phyloP scores from a whole-genome alignment of 1,140 invertebrate genomes.

The Tetraneura akinire region DNA sequence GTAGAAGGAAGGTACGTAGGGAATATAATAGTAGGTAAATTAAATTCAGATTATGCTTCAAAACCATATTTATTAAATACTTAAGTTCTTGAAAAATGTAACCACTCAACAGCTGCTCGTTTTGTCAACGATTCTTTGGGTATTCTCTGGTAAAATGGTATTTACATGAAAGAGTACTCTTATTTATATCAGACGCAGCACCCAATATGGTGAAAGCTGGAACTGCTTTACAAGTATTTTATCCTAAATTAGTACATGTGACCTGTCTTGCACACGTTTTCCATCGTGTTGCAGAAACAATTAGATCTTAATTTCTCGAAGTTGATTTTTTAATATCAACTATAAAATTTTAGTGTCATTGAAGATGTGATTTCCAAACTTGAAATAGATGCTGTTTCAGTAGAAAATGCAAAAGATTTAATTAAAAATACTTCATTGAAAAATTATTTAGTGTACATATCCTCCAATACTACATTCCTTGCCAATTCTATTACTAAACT shows the following conservation, averaged over 20 bases:
- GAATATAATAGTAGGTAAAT: constrained; percentile 22
- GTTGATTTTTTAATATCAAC: no score
- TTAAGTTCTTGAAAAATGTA: no score
- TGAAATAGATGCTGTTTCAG: not conserved
- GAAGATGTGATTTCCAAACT: not conserved
- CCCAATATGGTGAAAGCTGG: not conserved
- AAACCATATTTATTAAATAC: no score
- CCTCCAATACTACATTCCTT: not conserved
- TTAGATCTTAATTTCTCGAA: no score
- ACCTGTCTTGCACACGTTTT: no score
- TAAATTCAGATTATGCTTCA: not conserved
- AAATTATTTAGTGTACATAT: not conserved
- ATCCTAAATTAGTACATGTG: no score
- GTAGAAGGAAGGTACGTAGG: constrained; percentile 10
- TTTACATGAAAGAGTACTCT: constrained; percentile 11
- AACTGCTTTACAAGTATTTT: not conserved
- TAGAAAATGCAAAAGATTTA: not conserved
- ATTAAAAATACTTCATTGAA: not conserved
- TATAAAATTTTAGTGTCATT: not conserved
- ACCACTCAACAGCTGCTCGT: no score
- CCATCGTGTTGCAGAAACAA: no score
- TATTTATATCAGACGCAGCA: constrained; percentile 13
- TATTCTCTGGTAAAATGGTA: not conserved
- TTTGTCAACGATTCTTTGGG: constrained; percentile 17
- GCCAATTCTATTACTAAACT: not conserved